These are phyloP conservation scores for Calycopis cecrops DNA, from an alignment of 1,140 invertebrate genomes.

Conservation along the genomic window DNA sequence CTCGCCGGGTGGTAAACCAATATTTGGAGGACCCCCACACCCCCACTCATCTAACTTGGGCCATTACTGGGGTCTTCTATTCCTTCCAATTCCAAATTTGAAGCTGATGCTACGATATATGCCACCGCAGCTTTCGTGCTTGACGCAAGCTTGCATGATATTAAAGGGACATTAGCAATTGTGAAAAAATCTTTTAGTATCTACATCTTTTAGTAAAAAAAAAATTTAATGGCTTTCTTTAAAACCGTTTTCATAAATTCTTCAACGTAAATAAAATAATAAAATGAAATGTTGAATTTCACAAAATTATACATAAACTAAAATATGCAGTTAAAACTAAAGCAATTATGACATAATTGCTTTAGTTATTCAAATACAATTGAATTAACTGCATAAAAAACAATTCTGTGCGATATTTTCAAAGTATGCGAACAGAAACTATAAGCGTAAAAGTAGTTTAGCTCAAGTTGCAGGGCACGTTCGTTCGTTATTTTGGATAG, in stretches of 20 bases:
- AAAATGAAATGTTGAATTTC: too few species aligned
- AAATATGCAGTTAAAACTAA: too few species aligned
- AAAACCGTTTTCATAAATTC: too few species aligned
- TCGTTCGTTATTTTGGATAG: constrained; percentile 55
- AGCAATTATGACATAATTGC: too few species aligned
- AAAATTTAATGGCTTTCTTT: too few species aligned
- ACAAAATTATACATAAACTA: too few species aligned
- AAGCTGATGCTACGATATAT: constrained; percentile 60
- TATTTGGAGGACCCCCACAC: constrained; percentile 26
- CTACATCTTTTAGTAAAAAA: too few species aligned
- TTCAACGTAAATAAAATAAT: too few species aligned
- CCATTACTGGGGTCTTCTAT: constrained; percentile 67
- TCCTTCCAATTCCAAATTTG: constrained; percentile 74
- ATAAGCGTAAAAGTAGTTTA: constrained; percentile 44
- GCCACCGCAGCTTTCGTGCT: constrained; percentile 44
- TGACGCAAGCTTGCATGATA: constrained; percentile 1
- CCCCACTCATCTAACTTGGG: constrained; percentile 67
- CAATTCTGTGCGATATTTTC: neutral
- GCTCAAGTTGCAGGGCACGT: constrained; percentile 60
- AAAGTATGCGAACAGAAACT: constrained; percentile 2
- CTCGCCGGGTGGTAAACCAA: constrained; percentile 26
- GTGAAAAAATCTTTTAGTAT: too few species aligned
- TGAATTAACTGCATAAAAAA: neutral
- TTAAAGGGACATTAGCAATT: neutral
- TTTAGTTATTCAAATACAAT: too few species aligned